Base-by-base conservation (phyloP, 2,797 vertebrate species). In the Miichthys miiuy region DNA sequence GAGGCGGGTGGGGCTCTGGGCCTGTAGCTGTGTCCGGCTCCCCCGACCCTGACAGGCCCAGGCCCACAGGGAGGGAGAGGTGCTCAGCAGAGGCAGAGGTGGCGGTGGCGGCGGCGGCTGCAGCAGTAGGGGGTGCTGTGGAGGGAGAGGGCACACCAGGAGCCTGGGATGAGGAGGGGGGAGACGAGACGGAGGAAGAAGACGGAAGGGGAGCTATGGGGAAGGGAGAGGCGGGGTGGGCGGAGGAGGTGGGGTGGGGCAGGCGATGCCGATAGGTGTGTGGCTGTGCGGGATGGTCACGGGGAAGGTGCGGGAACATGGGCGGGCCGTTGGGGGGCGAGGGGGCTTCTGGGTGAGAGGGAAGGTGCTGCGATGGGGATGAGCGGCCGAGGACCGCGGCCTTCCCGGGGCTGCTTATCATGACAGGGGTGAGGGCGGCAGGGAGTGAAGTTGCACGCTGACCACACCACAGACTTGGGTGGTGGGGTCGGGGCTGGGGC, bases 101-200 rank as follows among this genome's bases (percentile, higher is more conserved):
- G 95, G 95, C 93, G 91, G 96, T 94, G 95, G 95, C 93, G 93
- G 97, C 96, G 95, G 96, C 95, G 93, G 96, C 96, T 94, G 96
- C 96, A 94, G 97, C 96, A 94, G 96, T 96, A 90, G 96, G 96
- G 96, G 96, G 94, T 93, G 97, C 97, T 99, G 97, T 97, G 97
- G 96, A 97, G 96, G 97, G 97, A 98, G 97, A 98, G 96, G 97
- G 97, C 94, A 98, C 94, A 97, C 97, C 96, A 97, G 96, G 96
- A 96, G 97, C 96, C 96, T 97, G 98, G 97, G 96, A 97, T 95
- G 96, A 96, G 96, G 96, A 96, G 96, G 91, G 91, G 92, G 86
- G 84, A 91, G 90, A 94, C 89, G 65, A 95, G 95, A 97, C 95
- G 95, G 89, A 95, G 94, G 90, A 90, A 93, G 94, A 82, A 54